Evolutionary conservation across 2,888 invertebrate species (phyloP).

Genomic region (Diplazon laetatorius): DNA sequence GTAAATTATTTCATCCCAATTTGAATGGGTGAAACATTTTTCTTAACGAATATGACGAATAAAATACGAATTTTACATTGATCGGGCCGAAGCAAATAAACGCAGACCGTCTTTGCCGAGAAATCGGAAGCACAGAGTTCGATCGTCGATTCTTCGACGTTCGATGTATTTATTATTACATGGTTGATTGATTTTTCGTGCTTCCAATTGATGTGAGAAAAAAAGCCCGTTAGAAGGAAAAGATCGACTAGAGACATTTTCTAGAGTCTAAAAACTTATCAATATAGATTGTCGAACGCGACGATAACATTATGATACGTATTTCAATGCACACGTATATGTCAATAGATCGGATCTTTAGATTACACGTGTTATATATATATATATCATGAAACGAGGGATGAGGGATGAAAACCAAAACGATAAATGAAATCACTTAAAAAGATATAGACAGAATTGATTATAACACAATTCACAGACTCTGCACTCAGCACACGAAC

Average conservation of each 20-base stretch:
- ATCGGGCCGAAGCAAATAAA: conserved; percentile 26
- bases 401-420: conserved; percentile 17
- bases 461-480: conserved; percentile 21
- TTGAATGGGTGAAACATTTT: neutral
- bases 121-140: neutral
- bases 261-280: conserved; percentile 60
- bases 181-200: neutral
- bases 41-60: conserved; percentile 13
- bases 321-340: neutral
- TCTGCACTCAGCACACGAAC: conserved; percentile 29
- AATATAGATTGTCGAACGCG: conserved; percentile 23
- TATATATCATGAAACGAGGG: conserved; percentile 4
- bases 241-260: conserved; percentile 71
- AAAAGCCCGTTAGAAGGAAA: conserved; percentile 43
- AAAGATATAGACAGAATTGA: conserved; percentile 16
- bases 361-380: conserved; percentile 32
- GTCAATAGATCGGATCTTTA: conserved; percentile 19
- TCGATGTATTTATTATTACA: neutral
- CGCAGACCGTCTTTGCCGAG: neutral
- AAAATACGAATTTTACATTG: conserved; percentile 12
- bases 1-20: conserved; percentile 9
- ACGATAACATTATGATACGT: neutral
- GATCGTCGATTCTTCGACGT: neutral
- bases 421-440: conserved; percentile 8
- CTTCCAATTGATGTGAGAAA: neutral